Base-by-base conservation (phyloP, 2,888 invertebrate species). In the Microctonus brassicae region DNA sequence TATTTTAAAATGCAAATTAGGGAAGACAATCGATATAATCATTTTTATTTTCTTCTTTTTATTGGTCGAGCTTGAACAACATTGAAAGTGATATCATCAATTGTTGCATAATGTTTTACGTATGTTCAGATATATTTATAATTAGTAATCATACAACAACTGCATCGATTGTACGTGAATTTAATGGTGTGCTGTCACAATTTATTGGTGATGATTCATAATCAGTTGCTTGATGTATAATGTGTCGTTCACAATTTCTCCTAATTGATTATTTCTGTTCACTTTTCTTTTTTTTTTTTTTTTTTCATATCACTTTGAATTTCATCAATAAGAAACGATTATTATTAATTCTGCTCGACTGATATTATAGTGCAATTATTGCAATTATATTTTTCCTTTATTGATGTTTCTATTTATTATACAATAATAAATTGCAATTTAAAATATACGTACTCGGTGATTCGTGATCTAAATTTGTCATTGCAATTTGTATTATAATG, bases 1-100 rank as follows among this genome's bases (percentile, higher is more conserved):
- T 55, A 29, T 22, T 55, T 52, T 33, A 3, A 29, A 33, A 29
- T 10, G 17, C n/a, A 65, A 65, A 65, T 65, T 65, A 33, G 17
- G 20, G 34, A 42, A 42, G 42, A 17, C 24, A 17, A 11, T 26
- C 10, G 24, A 42, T 26, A 55, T 55, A 26, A 3, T 55, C 1
- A 3, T 20, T 20, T 17, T 47, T 17, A n/a, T 47, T 17, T 47
- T 7, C 4, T 47, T 47, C 17, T 39, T 39, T 39, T 13, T 33
- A 7, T 33, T 33, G 3, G 33, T 39, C 17, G 17, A 17, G 17
- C 5, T 47, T 47, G n/a, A 6, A n/a, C 20, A 20, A 47, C 20
- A 17, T 47, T 47, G 17, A n/a, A n/a, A 17, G 47, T 47, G 47
- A 17, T 47, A 47, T 47, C 47, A 47, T n/a, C 47, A n/a, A n/a